phyloP scores from a whole-genome alignment of 1,140 invertebrate species.

The Apocrypta bakeri region DNA sequence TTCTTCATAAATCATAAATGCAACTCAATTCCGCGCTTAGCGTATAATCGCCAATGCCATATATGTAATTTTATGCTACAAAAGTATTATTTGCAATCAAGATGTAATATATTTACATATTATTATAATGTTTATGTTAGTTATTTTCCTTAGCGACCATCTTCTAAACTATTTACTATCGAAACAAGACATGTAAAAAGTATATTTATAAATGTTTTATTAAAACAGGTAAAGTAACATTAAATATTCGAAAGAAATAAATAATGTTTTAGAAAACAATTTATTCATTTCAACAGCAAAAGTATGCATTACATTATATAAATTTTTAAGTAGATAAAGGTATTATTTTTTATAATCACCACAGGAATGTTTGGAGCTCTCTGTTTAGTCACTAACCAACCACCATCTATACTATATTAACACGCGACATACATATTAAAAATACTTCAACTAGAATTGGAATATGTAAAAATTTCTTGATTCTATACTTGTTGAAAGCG shows the following conservation, averaged over 20 bases:
- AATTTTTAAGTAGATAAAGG: conserved; percentile 19
- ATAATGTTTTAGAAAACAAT: conserved; percentile 38
- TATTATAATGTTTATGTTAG: conserved; percentile 53
- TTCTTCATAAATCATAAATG: conserved; percentile 41
- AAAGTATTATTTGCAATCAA: conserved; percentile 55
- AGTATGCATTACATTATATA: conserved; percentile 20
- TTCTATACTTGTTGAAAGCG: neutral
- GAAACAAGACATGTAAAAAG: too few relatives aligned
- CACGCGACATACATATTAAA: conserved; percentile 11
- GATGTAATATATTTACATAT: conserved; percentile 65
- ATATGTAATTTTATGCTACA: conserved; percentile 61
- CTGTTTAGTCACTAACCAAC: conserved; percentile 12
- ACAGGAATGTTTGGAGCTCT: conserved; percentile 38
- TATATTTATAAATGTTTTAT: too few relatives aligned
- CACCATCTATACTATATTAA: conserved; percentile 38
- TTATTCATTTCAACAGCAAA: conserved; percentile 43
- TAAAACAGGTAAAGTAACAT: too few relatives aligned
- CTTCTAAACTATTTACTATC: neutral
- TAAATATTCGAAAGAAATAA: neutral
- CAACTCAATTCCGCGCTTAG: conserved; percentile 37
- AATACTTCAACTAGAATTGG: conserved; percentile 4
- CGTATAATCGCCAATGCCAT: conserved; percentile 57
- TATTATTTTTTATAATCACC: conserved; percentile 25
- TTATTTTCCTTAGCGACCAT: conserved; percentile 23
- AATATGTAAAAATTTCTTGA: conserved; percentile 16